Evolutionary conservation across 2,113 vertebrate species (phyloP).

Genomic region (Laticauda laticaudata): DNA sequence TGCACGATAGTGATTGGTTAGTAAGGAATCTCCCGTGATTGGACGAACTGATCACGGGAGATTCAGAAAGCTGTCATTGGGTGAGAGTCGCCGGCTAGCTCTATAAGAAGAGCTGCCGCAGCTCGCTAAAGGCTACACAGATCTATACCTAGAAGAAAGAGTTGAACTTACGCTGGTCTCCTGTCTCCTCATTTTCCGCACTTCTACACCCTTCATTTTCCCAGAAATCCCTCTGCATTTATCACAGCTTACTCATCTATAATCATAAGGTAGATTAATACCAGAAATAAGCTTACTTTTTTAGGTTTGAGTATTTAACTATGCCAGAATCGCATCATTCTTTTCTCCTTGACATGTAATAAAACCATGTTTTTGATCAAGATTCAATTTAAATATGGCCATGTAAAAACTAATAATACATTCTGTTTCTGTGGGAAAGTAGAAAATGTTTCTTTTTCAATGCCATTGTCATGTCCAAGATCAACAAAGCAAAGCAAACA

Average conservation of each 20-base stretch:
- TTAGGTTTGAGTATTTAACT: neutral
- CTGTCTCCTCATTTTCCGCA: too few relatives aligned
- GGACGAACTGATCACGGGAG: too few relatives aligned
- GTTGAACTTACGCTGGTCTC: too few relatives aligned
- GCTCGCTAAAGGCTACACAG: too few relatives aligned
- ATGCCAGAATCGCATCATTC: neutral
- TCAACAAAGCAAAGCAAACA: slow-evolving; percentile 22
- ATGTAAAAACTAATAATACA: slow-evolving; percentile 17
- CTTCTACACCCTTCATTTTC: neutral
- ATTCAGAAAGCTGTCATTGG: too few relatives aligned
- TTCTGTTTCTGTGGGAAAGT: neutral
- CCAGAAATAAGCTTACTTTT: neutral
- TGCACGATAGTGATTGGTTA: too few relatives aligned
- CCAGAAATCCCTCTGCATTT: neutral
- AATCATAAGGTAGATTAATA: neutral
- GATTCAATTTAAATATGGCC: neutral
- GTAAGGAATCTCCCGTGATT: too few relatives aligned
- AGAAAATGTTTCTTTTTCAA: slow-evolving; percentile 20
- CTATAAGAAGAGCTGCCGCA: too few relatives aligned
- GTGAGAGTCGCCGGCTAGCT: too few relatives aligned
- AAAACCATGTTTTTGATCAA: slow-evolving; percentile 13
- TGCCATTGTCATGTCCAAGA: slow-evolving; percentile 1
- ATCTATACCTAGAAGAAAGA: too few relatives aligned
- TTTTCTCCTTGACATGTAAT: slow-evolving; percentile 2
- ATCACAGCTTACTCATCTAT: neutral